Percentiles rank a stretch among this genome's conserved stretches.
These are phyloP conservation scores for Pediacus dermestoides DNA, from an alignment of 2,888 invertebrate genomes.

Conservation along the genomic window DNA sequence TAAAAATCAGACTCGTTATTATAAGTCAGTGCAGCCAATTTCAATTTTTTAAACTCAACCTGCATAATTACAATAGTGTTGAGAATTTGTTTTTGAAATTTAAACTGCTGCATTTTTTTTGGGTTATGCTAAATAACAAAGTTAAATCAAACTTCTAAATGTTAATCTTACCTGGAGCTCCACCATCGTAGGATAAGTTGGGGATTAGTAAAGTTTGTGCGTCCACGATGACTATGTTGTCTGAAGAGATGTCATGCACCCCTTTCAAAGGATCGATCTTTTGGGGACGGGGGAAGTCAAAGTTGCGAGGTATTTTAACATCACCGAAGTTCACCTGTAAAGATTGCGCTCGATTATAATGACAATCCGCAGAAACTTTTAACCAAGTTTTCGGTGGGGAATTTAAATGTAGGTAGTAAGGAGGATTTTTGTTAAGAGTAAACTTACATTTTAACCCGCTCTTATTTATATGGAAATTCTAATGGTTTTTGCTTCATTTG, in stretches of 20 bases:
- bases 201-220: constrained; percentile 89
- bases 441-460: constrained; percentile 6
- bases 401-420: constrained; percentile 13
- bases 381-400: no score
- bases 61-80: no score
- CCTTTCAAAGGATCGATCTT: constrained; percentile 72
- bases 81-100: no score
- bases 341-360: constrained; percentile 10
- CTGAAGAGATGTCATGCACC: constrained; percentile 81
- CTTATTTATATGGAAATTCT: constrained; percentile 26
- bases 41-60: no score
- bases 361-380: constrained; percentile 12
- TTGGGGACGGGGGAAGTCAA: constrained; percentile 81
- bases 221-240: constrained; percentile 84
- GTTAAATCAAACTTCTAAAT: not conserved
- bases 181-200: constrained; percentile 87
- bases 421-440: constrained; percentile 15
- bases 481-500: constrained; percentile 23
- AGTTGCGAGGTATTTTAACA: constrained; percentile 70
- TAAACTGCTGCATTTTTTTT: no score
- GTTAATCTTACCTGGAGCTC: constrained; percentile 73
- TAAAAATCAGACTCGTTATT: no score
- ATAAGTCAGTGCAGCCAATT: no score
- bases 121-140: no score
- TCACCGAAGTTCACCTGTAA: constrained; percentile 85